A percentile compares a stretch with the other conserved stretches of the same genome.
phyloP scores from a whole-genome alignment of 2,888 invertebrate genomes.

The Leptinotarsa juncta region DNA sequence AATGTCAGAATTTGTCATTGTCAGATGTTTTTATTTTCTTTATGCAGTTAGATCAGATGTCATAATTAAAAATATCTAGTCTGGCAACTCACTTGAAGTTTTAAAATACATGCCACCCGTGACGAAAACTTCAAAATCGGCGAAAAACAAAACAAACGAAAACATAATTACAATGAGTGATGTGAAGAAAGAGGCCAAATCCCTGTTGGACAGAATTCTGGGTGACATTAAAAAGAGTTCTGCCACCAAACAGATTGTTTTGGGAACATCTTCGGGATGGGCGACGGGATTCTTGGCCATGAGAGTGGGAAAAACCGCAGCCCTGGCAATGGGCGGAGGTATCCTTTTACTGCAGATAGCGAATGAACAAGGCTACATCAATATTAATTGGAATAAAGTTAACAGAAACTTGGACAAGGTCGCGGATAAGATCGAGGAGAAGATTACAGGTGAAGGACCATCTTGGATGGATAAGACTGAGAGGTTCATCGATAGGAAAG shows the following conservation, averaged over 20 bases:
- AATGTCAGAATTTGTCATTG: background rate
- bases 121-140: slow-evolving; percentile 34
- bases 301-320: slow-evolving; percentile 33
- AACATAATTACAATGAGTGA: slow-evolving; percentile 74
- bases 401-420: slow-evolving; percentile 23
- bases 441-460: slow-evolving; percentile 9
- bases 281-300: slow-evolving; percentile 61
- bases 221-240: slow-evolving; percentile 87
- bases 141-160: slow-evolving; percentile 61
- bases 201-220: slow-evolving; percentile 78
- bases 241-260: slow-evolving; percentile 86
- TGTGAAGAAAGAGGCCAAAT: slow-evolving; percentile 72
- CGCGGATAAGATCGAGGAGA: slow-evolving; percentile 19
- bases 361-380: slow-evolving; percentile 26
- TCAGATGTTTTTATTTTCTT: background rate
- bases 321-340: slow-evolving; percentile 28
- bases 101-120: slow-evolving; percentile 20
- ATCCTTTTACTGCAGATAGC: slow-evolving; percentile 33
- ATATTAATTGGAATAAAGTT: slow-evolving; percentile 29
- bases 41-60: background rate
- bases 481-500: slow-evolving; percentile 82
- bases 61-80: background rate
- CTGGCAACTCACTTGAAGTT: background rate
- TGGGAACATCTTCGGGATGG: slow-evolving; percentile 93
- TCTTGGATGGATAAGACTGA: slow-evolving; percentile 69